Percentiles rank a stretch among this genome's conserved stretches.
phyloP scores from a whole-genome alignment of 1,140 invertebrate species.

The Coelopa frigida region DNA sequence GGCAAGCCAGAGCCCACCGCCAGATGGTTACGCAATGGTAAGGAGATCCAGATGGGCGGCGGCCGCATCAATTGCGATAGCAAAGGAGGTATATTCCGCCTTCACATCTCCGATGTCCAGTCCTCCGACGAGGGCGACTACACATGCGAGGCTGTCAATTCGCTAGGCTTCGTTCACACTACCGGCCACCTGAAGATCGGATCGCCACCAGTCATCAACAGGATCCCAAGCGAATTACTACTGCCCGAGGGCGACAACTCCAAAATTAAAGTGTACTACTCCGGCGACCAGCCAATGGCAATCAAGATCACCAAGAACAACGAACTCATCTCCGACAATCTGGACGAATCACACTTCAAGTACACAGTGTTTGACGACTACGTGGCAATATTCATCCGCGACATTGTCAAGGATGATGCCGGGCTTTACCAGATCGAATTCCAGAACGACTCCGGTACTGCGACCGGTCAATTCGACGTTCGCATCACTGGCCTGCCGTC shows the following conservation, averaged over 20 bases:
- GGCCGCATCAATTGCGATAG: slow-evolving; percentile 67
- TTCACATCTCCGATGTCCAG: slow-evolving; percentile 86
- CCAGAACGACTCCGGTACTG: slow-evolving; percentile 85
- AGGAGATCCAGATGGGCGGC: slow-evolving; percentile 61
- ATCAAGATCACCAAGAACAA: slow-evolving; percentile 78
- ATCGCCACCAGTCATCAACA: slow-evolving; percentile 87
- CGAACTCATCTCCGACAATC: slow-evolving; percentile 51
- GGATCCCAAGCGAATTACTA: slow-evolving; percentile 82
- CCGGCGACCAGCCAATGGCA: slow-evolving; percentile 86
- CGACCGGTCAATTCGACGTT: slow-evolving; percentile 73
- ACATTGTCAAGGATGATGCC: slow-evolving; percentile 75
- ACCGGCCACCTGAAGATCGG: slow-evolving; percentile 83
- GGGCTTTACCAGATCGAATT: slow-evolving; percentile 82
- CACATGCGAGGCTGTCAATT: slow-evolving; percentile 90
- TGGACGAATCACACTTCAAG: slow-evolving; percentile 74
- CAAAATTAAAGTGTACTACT: slow-evolving; percentile 89
- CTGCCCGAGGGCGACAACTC: slow-evolving; percentile 91
- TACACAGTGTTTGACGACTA: slow-evolving; percentile 95
- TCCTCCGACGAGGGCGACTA: slow-evolving; percentile 93
- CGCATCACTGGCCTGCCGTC: slow-evolving; percentile 89
- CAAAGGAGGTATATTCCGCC: slow-evolving; percentile 71
- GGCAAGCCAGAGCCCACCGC: slow-evolving; percentile 86
- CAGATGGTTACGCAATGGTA: slow-evolving; percentile 88
- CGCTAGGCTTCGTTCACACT: slow-evolving; percentile 80
- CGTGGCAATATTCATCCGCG: slow-evolving; percentile 85